Conservation (phyloP, 2,113 vertebrate genomes). For the Nannospalax galili region DNA sequence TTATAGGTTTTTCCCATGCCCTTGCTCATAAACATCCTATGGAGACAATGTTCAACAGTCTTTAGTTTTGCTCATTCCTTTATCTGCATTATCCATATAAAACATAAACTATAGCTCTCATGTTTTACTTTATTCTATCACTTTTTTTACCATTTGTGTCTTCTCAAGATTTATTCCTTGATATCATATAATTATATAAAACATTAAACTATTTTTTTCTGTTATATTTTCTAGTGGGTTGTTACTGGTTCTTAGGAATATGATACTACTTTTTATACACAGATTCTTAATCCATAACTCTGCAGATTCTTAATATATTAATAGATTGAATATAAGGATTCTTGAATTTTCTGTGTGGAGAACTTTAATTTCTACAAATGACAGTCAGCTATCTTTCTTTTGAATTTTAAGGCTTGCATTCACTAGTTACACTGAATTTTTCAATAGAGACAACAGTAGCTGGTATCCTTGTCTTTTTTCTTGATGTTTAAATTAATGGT, state of each 20-base stretch:
- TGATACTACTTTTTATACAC: background rate
- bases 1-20: slow-evolving; percentile 2
- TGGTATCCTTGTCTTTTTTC: background rate
- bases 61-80: background rate
- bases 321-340: background rate
- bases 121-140: slow-evolving; percentile 10
- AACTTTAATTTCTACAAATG: background rate
- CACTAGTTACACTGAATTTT: background rate
- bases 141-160: background rate
- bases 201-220: background rate
- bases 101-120: background rate
- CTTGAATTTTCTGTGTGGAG: slow-evolving; percentile 25
- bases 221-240: slow-evolving; percentile 3
- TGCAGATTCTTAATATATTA: background rate
- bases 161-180: slow-evolving; percentile 29
- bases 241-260: background rate
- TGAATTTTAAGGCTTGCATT: slow-evolving; percentile 34
- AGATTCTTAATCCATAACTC: background rate
- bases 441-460: background rate
- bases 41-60: background rate
- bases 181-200: background rate
- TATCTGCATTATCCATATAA: background rate
- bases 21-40: background rate
- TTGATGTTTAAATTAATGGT: slow-evolving; percentile 10
- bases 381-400: slow-evolving; percentile 23